Percentiles rank a stretch among this genome's conserved stretches.
phyloP scores from a whole-genome alignment of 2,888 invertebrate genomes.

The Galerucella calmariensis region DNA sequence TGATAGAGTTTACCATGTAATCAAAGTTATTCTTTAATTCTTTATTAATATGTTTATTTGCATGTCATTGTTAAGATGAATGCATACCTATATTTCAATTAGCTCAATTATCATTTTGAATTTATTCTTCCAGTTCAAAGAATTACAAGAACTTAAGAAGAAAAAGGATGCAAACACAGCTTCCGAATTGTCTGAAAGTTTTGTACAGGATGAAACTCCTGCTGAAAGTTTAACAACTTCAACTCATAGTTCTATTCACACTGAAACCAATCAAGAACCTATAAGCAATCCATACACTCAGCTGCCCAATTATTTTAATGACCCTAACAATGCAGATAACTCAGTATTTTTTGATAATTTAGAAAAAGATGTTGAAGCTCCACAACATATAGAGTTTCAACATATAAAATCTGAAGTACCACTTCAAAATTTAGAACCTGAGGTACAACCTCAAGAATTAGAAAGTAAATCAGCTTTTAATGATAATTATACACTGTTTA shows the following conservation, averaged over 20 bases:
- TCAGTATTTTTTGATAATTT: constrained; percentile 56
- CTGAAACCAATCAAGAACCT: constrained; percentile 30
- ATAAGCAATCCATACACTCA: constrained; percentile 18
- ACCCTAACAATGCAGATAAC: constrained; percentile 36
- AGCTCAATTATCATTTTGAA: not conserved
- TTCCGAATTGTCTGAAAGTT: constrained; percentile 45
- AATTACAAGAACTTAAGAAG: constrained; percentile 65
- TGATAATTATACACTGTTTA: constrained; percentile 43
- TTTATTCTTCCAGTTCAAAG: constrained; percentile 67
- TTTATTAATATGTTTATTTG: too few relatives aligned
- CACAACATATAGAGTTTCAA: not conserved
- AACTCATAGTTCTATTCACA: constrained; percentile 50
- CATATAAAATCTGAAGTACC: not conserved
- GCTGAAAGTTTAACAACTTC: constrained; percentile 53
- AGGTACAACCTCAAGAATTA: constrained; percentile 25
- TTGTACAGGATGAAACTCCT: constrained; percentile 42
- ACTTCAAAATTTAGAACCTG: not conserved
- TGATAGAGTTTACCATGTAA: too few relatives aligned
- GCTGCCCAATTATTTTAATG: constrained; percentile 53
- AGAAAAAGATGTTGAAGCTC: constrained; percentile 14
- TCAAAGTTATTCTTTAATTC: too few relatives aligned
- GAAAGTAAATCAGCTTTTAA: constrained; percentile 16
- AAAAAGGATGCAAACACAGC: constrained; percentile 50
- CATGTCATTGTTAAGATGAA: too few relatives aligned
- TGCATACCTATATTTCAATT: too few relatives aligned